Evolutionary conservation across 1,140 invertebrate genomes (phyloP).

Genomic region (Magallana gigas): DNA sequence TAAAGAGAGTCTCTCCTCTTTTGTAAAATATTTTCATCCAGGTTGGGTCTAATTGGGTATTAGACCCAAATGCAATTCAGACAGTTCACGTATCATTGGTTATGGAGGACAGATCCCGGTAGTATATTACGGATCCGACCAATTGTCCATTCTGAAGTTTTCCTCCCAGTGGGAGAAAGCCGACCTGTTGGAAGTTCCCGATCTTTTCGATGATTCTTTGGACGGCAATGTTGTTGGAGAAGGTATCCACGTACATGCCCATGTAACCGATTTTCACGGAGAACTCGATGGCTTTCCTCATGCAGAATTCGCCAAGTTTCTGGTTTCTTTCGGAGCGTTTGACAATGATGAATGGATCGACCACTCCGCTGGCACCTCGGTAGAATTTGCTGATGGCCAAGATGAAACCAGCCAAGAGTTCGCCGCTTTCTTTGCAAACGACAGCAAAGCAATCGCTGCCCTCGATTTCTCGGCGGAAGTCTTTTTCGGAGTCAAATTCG

Average conservation of each 20-base stretch:
- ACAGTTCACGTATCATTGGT: background rate
- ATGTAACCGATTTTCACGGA: slow-evolving; percentile 61
- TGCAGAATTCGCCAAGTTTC: slow-evolving; percentile 61
- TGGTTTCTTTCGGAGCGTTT: slow-evolving; percentile 58
- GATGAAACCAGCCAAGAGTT: slow-evolving; percentile 67
- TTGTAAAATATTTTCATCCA: background rate
- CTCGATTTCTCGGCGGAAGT: slow-evolving; percentile 63
- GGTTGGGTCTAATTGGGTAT: slow-evolving; percentile 7
- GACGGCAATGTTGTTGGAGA: slow-evolving; percentile 67
- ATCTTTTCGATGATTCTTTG: slow-evolving; percentile 64
- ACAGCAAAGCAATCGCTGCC: slow-evolving; percentile 66
- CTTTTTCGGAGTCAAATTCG: slow-evolving; percentile 64
- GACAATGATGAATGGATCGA: slow-evolving; percentile 67
- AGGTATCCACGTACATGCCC: slow-evolving; percentile 69
- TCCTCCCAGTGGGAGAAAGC: slow-evolving; percentile 68
- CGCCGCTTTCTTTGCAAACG: slow-evolving; percentile 59
- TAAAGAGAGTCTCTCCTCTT: background rate
- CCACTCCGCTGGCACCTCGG: slow-evolving; percentile 60
- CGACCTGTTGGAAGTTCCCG: slow-evolving; percentile 62
- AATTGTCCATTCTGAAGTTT: slow-evolving; percentile 59
- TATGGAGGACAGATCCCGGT: slow-evolving; percentile 57
- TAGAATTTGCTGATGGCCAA: slow-evolving; percentile 68
- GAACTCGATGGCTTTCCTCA: slow-evolving; percentile 59
- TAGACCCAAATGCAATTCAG: background rate
- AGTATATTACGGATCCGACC: slow-evolving; percentile 65